Base-by-base conservation (phyloP, 1,140 invertebrate genomes). In the Pachyrhynchus sulphureomaculatus region DNA sequence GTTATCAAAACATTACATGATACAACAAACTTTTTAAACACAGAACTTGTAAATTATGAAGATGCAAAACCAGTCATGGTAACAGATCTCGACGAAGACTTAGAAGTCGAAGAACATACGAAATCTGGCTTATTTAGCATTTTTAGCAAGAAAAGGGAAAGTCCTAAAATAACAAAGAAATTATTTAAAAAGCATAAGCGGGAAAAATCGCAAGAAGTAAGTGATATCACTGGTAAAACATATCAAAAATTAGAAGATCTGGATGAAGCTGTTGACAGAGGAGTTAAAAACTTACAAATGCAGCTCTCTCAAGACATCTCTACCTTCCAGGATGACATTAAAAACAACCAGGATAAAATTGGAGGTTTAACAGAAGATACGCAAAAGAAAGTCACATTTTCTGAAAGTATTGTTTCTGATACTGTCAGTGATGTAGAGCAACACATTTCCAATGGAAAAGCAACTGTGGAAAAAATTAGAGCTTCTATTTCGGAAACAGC, bases 31-130 rank as follows among this genome's bases (percentile, higher is more conserved):
- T 72, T 72, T 44, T 23, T 72, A 23, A 63, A 45, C 15, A 65
- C 64, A 1, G 71, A 72, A 58, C 21, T 71, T 8, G 52, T 62
- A 39, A 66, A 64, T 26, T 68, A 67, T 26, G 68, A 72, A 53
- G 67, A 69, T 63, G 62, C 44, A 15, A 65, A 64, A 63, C 39
- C 45, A 3, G 32, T 63, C 8, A 37, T 65, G 6, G 48, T 60
- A 9, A 69, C 65, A n/a, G 65, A 67, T 36, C 55, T 69, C 9
- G 65, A 65, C 36, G 57, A 64, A 60, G 62, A 67, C 20, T 12
- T 51, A 2, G 57, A 56, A 32, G 24, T 34, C 0, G 55, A 39
- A 41, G 57, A 64, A 39, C 49, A 56, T 8, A 61, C 54, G 5
- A 61, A 62, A 39, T 64, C 65, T 6, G 61, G 65, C n/a, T 23